Percentiles rank a stretch among this genome's conserved stretches.
Evolutionary conservation across 1,140 invertebrate species (phyloP).

Genomic region (Sarcophaga peregrina): DNA sequence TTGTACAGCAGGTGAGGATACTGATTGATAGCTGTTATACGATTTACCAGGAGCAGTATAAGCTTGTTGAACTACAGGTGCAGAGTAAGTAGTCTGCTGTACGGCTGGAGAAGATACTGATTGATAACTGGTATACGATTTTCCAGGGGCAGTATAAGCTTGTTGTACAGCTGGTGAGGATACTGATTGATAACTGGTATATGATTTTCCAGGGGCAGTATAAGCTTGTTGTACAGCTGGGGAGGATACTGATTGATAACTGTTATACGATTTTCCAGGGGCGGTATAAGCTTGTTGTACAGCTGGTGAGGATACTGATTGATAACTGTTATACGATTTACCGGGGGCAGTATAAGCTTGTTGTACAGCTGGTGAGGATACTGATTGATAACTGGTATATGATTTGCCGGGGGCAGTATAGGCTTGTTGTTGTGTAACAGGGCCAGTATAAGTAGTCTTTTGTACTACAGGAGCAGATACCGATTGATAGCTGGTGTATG

Average conservation of each 20-base stretch:
- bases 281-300: constrained; percentile 26
- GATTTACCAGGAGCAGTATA: constrained; percentile 31
- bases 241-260: not conserved
- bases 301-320: not conserved
- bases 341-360: constrained; percentile 38
- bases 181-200: not conserved
- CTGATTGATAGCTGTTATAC: constrained; percentile 28
- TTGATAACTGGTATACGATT: not conserved
- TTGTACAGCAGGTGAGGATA: constrained; percentile 15
- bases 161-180: constrained; percentile 16
- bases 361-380: no score
- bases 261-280: constrained; percentile 21
- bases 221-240: constrained; percentile 30
- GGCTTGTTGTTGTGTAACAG: constrained; percentile 1
- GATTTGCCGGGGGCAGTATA: constrained; percentile 7
- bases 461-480: constrained; percentile 9
- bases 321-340: constrained; percentile 1
- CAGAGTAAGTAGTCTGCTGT: constrained; percentile 46
- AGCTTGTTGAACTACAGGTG: constrained; percentile 20
- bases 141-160: constrained; percentile 23
- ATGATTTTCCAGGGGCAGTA: constrained; percentile 13
- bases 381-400: no score
- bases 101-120: constrained; percentile 3
- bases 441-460: constrained; percentile 16
- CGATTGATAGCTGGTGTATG: constrained; percentile 10